Percentiles rank a stretch among this genome's conserved stretches.
These are phyloP conservation scores for Drosophila leontia DNA, from an alignment of 1,140 invertebrate species.

Conservation along the genomic window DNA sequence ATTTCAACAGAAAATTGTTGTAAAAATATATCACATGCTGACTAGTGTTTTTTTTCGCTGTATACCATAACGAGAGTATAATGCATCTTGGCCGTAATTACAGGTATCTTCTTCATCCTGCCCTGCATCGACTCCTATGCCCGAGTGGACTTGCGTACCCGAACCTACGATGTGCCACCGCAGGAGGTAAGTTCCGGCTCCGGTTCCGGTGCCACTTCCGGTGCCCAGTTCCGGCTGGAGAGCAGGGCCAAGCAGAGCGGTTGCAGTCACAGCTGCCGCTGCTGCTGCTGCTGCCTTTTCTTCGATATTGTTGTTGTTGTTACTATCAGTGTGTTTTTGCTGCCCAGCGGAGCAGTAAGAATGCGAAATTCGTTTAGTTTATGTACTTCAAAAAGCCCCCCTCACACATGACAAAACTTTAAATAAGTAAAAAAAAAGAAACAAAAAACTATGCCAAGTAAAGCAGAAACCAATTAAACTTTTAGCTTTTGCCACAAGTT, in stretches of 20 bases:
- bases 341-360: conserved; percentile 30
- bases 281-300: conserved; percentile 19
- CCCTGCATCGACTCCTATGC: conserved; percentile 97
- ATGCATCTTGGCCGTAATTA: conserved; percentile 52
- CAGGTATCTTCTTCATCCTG: conserved; percentile 97
- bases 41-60: conserved; percentile 6
- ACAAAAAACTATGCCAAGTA: conserved; percentile 61
- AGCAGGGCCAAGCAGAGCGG: conserved; percentile 3
- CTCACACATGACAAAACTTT: conserved; percentile 22
- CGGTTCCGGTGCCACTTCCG: conserved; percentile 30
- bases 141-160: conserved; percentile 94
- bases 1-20: not conserved
- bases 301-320: conserved; percentile 53
- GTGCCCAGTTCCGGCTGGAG: conserved; percentile 15
- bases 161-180: conserved; percentile 97
- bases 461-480: conserved; percentile 68
- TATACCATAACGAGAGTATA: conserved; percentile 25
- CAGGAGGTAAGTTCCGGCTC: conserved; percentile 91
- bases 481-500: conserved; percentile 72
- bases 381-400: conserved; percentile 47
- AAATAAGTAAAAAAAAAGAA: conserved; percentile 18
- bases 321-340: conserved; percentile 41
- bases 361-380: conserved; percentile 49
- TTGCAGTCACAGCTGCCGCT: conserved; percentile 27
- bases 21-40: not conserved